Percentiles rank a stretch among this genome's conserved stretches.
These are phyloP conservation scores for Trididemnum clinides DNA, from an alignment of 23 tunicate species.

Conservation along the genomic window DNA sequence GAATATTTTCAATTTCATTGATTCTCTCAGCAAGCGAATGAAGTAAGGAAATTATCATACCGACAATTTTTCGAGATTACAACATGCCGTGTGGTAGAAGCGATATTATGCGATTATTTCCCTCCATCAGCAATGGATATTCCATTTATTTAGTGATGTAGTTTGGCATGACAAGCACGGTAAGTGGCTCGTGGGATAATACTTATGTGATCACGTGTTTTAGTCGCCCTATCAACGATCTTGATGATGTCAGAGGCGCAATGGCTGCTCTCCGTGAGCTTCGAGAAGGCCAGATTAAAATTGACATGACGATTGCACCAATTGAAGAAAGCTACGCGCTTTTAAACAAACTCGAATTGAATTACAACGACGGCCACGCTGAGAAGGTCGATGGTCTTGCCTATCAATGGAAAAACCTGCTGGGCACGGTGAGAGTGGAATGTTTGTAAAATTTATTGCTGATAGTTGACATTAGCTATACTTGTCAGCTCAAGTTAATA, in stretches of 20 bases:
- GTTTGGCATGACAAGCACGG: no score
- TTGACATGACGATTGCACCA: slow-evolving; percentile 95
- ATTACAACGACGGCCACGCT: slow-evolving; percentile 89
- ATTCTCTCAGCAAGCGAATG: slow-evolving; percentile 76
- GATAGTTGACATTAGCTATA: no score
- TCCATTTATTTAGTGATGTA: not conserved
- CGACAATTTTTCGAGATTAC: no score
- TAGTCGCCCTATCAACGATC: slow-evolving; percentile 90
- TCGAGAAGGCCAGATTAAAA: slow-evolving; percentile 77
- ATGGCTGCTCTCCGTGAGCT: slow-evolving; percentile 86
- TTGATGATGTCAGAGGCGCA: slow-evolving; percentile 96
- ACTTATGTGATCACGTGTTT: no score
- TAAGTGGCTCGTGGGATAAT: no score
- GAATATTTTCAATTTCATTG: slow-evolving; percentile 89
- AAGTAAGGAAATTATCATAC: slow-evolving; percentile 40
- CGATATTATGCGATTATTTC: no score
- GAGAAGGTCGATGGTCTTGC: slow-evolving; percentile 94
- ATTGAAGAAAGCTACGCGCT: slow-evolving; percentile 86
- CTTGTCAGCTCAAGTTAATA: no score
- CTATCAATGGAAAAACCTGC: slow-evolving; percentile 92
- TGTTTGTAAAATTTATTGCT: not conserved
- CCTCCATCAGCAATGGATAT: not conserved
- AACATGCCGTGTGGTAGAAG: no score
- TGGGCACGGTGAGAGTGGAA: slow-evolving; percentile 40
- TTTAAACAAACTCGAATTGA: slow-evolving; percentile 83